Evolutionary conservation across 2,797 vertebrate genomes (phyloP).

Genomic region (Notolepis coatsorum): DNA sequence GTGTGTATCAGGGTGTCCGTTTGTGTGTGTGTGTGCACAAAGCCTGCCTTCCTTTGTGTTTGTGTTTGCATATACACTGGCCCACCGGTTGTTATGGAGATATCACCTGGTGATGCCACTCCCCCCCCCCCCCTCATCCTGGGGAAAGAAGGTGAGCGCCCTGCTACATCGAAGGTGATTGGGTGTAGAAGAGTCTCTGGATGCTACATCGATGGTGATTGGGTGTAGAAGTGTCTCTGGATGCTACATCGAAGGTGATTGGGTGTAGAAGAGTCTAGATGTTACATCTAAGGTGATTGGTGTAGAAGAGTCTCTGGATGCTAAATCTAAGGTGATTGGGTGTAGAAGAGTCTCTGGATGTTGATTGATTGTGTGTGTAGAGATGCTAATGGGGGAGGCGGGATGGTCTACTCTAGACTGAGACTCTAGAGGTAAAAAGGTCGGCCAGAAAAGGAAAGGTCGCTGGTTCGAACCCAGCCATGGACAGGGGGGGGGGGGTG

Average conservation of each 20-base stretch:
- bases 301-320: too few relatives aligned
- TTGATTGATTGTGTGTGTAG: neutral
- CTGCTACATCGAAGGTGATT: conserved; percentile 38
- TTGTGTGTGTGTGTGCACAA: conserved; percentile 25
- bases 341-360: conserved; percentile 11
- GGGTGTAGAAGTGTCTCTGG: too few relatives aligned
- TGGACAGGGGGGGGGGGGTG: too few relatives aligned
- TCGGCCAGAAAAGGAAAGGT: conserved; percentile 7
- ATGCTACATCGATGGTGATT: too few relatives aligned
- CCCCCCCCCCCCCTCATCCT: conserved; percentile 42
- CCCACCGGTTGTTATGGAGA: conserved; percentile 58
- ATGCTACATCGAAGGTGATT: conserved; percentile 38
- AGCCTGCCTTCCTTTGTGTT: conserved; percentile 42
- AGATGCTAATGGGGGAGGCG: neutral
- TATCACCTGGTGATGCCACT: conserved; percentile 59
- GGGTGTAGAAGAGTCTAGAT: conserved; percentile 21
- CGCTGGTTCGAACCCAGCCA: too few relatives aligned
- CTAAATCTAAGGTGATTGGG: conserved; percentile 41
- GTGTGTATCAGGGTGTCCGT: conserved; percentile 14
- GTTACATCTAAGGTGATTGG: too few relatives aligned
- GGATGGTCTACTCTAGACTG: too few relatives aligned
- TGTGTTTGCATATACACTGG: conserved; percentile 52
- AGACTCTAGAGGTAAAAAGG: too few relatives aligned
- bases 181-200: conserved; percentile 22
- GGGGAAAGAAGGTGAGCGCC: conserved; percentile 40